A percentile compares a stretch with the other conserved stretches of the same genome.
Evolutionary conservation across 2,113 vertebrate species (phyloP).

Genomic region (Eudorcas thomsonii): DNA sequence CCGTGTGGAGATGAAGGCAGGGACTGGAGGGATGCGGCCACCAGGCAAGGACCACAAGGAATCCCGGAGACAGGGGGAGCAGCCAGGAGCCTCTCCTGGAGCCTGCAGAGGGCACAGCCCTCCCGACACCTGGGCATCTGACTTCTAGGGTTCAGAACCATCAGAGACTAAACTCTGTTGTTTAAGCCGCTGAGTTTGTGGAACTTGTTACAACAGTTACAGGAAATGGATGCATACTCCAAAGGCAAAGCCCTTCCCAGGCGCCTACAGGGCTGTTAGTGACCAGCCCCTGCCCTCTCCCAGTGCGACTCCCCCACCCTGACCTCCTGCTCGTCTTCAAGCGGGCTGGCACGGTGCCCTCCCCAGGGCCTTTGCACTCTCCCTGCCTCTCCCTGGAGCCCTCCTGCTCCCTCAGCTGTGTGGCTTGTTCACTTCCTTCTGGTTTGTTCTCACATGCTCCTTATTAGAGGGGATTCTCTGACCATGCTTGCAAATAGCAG

Average conservation of each 20-base stretch:
- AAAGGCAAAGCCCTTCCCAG: not conserved
- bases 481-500: not conserved
- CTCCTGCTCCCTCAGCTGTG: not conserved
- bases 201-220: not conserved
- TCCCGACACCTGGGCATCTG: not conserved
- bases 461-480: not conserved
- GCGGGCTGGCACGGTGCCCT: accelerated
- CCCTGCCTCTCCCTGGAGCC: not conserved
- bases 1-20: not conserved
- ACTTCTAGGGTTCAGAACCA: not conserved
- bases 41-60: not conserved
- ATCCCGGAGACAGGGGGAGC: not conserved
- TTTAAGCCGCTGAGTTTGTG: not conserved
- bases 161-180: not conserved
- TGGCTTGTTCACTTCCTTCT: not conserved
- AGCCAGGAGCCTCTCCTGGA: not conserved
- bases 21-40: not conserved
- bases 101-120: not conserved
- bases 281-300: not conserved
- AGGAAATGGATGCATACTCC: not conserved
- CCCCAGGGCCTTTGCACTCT: not conserved
- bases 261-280: not conserved
- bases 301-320: not conserved
- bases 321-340: not conserved
- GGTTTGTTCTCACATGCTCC: not conserved